Evolutionary conservation across 2,888 invertebrate species (phyloP), one percentile per base, ranked within the genome.

Genomic region (Tethea ocularis): DNA sequence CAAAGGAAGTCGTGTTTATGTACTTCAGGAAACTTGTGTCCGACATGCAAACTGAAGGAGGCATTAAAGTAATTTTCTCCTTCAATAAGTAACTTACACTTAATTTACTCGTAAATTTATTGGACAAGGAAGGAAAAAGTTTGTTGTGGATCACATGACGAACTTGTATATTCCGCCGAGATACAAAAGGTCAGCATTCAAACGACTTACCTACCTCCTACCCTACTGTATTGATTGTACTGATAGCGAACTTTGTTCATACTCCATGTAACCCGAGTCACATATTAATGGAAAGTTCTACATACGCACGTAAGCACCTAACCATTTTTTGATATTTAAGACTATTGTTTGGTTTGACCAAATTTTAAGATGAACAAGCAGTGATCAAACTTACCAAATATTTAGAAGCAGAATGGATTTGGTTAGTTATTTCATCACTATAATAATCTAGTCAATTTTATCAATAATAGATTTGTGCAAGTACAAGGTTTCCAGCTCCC

Each of bases 171-270:
- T 63, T 24, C 72, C 72, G 46, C 71, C 74, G 59, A 77, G 66
- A 61, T 78, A 74, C 58, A 79, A 71, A 79, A 79, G 79, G 79
- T 79, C 64, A 57, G 61, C 26, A 55, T 17, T 20, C 2, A 38
- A 51, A 24, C 23, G 24, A 20, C 10, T 56, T 38, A 38, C 38
- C 38, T 38, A 38, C 38, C 38, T 38, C n/a, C n/a, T n/a, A 36
- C 13, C 36, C 2, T 38, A n/a, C 15, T 38, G 6, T n/a, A 38
- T 1, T 33, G 33, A 33, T 7, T n/a, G n/a, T 38, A n/a, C 38
- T n/a, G n/a, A 38, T 38, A 1, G 38, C 38, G 6, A n/a, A 2
- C n/a, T 36, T 36, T 3, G n/a, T n/a, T n/a, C 1, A 38, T 1
- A 15, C 6, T 7, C n/a, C 38, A 38, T n/a, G 38, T n/a, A 5